Evolutionary conservation across 53 echinoderm and acorn worm genomes (phyloP).

Genomic region (Stichopus horrens): DNA sequence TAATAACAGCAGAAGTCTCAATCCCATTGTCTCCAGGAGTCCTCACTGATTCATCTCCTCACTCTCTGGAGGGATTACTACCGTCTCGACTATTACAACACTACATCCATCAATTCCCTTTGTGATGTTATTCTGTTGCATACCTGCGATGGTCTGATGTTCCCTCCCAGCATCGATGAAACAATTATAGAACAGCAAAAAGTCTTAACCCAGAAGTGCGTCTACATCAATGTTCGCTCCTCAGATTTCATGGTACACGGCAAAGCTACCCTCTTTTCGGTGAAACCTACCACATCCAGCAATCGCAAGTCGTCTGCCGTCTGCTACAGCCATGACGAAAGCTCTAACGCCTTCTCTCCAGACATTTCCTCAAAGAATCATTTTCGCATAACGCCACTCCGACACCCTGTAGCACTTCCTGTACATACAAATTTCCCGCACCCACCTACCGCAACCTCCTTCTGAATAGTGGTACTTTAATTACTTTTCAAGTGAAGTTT

Average conservation of each 20-base stretch:
- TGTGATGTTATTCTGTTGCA: neutral
- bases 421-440: neutral
- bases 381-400: neutral
- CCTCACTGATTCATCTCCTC: neutral
- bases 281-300: neutral
- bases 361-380: neutral
- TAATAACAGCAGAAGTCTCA: neutral
- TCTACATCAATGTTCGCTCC: neutral
- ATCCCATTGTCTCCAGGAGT: neutral
- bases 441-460: neutral
- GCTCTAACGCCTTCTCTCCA: neutral
- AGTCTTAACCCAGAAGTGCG: neutral
- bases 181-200: neutral
- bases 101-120: neutral
- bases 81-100: neutral
- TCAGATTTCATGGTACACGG: constrained; percentile 6
- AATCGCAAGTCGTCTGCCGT: constrained; percentile 9
- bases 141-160: neutral
- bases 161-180: constrained; percentile 14
- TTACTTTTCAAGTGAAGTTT: too few relatives aligned
- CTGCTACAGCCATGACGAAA: neutral
- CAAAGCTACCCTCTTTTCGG: neutral
- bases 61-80: constrained; percentile 16
- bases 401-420: neutral
- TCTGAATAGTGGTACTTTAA: neutral